Conservation (phyloP, 2,113 vertebrate genomes). For the Malurus melanocephalus region DNA sequence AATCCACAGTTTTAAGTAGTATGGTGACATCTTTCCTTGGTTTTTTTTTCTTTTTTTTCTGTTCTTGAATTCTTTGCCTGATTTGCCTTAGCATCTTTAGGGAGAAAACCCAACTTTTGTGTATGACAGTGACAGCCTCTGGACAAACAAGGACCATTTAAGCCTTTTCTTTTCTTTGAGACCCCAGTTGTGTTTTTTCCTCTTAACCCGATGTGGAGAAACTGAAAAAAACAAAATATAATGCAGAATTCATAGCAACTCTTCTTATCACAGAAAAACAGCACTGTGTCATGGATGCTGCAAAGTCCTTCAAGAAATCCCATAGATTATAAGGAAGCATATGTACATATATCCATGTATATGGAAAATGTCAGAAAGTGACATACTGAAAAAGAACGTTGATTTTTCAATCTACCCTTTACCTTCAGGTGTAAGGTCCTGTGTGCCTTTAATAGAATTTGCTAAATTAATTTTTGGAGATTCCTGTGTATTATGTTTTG, state of each 20-base stretch:
- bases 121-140: neutral
- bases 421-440: neutral
- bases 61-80: neutral
- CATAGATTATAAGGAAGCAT: neutral
- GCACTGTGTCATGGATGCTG: neutral
- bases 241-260: neutral
- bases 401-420: neutral
- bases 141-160: neutral
- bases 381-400: neutral
- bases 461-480: neutral
- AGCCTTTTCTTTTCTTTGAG: neutral
- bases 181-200: neutral
- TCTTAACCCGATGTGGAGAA: neutral
- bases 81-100: neutral
- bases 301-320: neutral
- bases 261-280: neutral
- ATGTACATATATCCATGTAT: fast-evolving
- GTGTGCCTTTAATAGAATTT: neutral
- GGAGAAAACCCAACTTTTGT: neutral
- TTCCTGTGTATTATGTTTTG: neutral
- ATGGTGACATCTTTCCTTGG: neutral
- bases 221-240: neutral
- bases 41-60: neutral
- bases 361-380: neutral
- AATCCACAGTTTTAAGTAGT: neutral